Base-by-base conservation (phyloP, 2,888 invertebrate species). In the Macroteleia sp. region DNA sequence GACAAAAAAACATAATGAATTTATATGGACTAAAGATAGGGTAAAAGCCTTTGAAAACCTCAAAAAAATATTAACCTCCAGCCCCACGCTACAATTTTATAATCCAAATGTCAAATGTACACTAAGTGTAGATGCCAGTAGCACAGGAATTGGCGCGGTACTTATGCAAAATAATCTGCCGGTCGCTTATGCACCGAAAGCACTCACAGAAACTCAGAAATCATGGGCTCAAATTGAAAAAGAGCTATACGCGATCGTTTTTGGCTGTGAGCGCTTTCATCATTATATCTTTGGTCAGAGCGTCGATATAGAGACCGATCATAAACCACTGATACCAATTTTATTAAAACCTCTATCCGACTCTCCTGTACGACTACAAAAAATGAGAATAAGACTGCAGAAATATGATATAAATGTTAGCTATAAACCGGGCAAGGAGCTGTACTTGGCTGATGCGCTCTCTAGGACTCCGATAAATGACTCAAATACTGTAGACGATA, bases 251-350 rank as follows among this genome's bases (percentile, higher is more conserved):
- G 80, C 82, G 14, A 74, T 81, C 0, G 69, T 78, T 25, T 82
- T 80, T 16, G 82, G 80, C 0, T 70, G 77, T 20, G 70, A 78
- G n/a, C 57, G 75, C n/a, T 82, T 83, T 46, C 67, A 79, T 28
- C 79, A 83, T 10, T 81, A 64, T 32, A 17, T 81, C 6, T 71
- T 67, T 17, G 84, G 80, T 4, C 75, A 71, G 75, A 44, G 70
- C 42, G 57, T 81, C n/a, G 52, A 17, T 0, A 59, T 83, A 3
- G 74, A 81, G 75, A 86, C 81, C 2, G 85, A 88, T 71, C 86
- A 88, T 48, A 82, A 82, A 66, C 86, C 87, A 9, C 52, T 61
- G 0, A 39, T 61, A 1, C 61, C 69, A 2, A 69, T 76, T 19
- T 39, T 69, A 39, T 56, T 14, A 42, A 76, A 64, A 44, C 41